These are phyloP conservation scores for Peromyscus eremicus DNA, from an alignment of 2,797 vertebrate genomes.

Conservation along the genomic window DNA sequence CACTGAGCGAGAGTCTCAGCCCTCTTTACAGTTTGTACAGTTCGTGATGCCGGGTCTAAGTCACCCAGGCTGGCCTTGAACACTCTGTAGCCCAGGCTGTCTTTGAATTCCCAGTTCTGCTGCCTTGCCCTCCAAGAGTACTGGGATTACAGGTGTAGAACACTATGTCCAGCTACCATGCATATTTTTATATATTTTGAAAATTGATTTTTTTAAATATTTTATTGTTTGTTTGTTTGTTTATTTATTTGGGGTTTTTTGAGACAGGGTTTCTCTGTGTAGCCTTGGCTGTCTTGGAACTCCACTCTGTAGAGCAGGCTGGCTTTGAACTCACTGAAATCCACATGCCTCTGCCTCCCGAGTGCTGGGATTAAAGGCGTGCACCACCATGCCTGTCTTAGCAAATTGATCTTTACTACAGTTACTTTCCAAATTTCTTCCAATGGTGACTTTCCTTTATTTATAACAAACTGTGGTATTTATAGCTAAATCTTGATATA, in stretches of 20 bases:
- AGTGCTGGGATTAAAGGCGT: neutral
- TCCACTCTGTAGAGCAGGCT: neutral
- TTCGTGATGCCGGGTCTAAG: neutral
- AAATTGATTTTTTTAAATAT: constrained; percentile 44
- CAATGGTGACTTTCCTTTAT: neutral
- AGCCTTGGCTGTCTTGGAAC: neutral
- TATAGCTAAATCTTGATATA: neutral
- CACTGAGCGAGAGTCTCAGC: neutral
- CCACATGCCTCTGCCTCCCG: neutral
- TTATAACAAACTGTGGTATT: neutral
- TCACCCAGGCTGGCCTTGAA: neutral
- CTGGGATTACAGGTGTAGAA: neutral
- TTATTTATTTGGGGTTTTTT: neutral
- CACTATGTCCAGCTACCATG: neutral
- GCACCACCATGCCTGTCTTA: neutral
- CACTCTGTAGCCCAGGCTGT: neutral
- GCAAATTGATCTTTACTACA: constrained; percentile 30
- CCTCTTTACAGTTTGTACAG: neutral
- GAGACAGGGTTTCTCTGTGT: neutral
- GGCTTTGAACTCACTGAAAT: neutral
- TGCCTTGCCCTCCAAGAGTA: neutral
- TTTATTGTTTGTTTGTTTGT: neutral
- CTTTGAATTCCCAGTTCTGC: neutral
- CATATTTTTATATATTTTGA: neutral
- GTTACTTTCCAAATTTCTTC: neutral